Evolutionary conservation across 2,888 invertebrate species (phyloP), one percentile per base, ranked within the genome.

Genomic region (Villa cingulata): DNA sequence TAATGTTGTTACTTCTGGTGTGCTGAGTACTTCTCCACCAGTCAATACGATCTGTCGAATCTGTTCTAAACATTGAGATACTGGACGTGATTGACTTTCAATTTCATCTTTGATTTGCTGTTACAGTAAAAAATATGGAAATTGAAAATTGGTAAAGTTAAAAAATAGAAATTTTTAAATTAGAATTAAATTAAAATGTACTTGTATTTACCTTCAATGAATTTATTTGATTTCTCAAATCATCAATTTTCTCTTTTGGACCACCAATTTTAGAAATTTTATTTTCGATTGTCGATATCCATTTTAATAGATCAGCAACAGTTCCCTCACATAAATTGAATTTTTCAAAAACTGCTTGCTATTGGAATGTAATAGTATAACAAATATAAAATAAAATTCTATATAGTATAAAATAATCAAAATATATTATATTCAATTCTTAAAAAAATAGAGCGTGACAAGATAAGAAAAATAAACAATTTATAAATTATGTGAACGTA

Each of bases 291-390:
- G 84, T 83, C 20, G 79, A 77, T 57, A 94, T 83, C 91, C 91
- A 92, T 68, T 86, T 83, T 58, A 90, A 73, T 49, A 92, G 74
- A 64, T 86, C 86, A 53, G 81, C 80, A 50, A 91, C 74, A 38
- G 83, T 85, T 66, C 90, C 88, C 68, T 89, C 88, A 70, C 90
- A 91, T 59, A 87, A 75, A 65, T 86, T 85, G 76, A 90, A 92
- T 70, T 90, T 90, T 69, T 92, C 92, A 72, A 91, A 87, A 58
- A 91, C 87, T 62, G 91, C 91, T 86, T 90, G 89, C 92, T 92
- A 76, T 32, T 12, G 29, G 29, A 27, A 23, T 23, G 29, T 14
- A 32, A 32, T 23, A 23, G 7, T 23, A 7, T n/a, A n/a, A n/a
- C n/a, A n/a, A n/a, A n/a, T 2, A 5, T 32, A 32, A 5, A 32